Conservation (phyloP, 2,888 invertebrate genomes). For the Macroteleia sp. region DNA sequence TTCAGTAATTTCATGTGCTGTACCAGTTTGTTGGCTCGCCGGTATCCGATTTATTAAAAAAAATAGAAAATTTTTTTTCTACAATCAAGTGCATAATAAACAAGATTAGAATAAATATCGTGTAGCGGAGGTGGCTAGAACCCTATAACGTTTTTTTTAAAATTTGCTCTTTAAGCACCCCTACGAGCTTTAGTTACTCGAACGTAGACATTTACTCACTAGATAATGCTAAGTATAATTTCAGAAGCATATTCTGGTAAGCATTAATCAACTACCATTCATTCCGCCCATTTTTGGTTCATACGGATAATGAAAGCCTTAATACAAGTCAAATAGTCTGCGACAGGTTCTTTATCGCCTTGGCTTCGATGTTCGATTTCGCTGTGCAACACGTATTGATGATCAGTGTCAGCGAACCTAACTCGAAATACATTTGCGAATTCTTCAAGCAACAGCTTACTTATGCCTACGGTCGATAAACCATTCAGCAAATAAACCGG, state of each 20-base stretch:
- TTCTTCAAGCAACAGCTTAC: constrained; percentile 2
- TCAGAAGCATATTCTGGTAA: not conserved
- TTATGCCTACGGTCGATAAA: not conserved
- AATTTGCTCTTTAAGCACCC: not conserved
- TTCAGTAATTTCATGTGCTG: no score
- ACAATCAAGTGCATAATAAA: not conserved
- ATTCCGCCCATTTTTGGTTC: not conserved
- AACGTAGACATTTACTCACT: not conserved
- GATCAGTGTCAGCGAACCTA: constrained; percentile 2
- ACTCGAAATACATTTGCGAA: not conserved
- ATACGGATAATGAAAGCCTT: not conserved
- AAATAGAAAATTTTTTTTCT: no score
- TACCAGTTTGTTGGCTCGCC: no score
- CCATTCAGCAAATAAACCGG: constrained; percentile 13
- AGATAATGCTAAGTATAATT: not conserved
- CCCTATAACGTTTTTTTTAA: not conserved
- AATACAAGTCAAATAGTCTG: not conserved
- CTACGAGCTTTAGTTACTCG: not conserved
- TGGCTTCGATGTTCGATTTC: not conserved
- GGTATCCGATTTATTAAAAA: no score
- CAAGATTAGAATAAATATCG: not conserved
- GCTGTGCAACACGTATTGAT: not conserved
- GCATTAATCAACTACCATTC: not conserved
- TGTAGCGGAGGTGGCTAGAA: not conserved
- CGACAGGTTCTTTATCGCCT: not conserved